These are phyloP conservation scores for Sterrhoptilus dennistouni DNA, from an alignment of 2,113 vertebrate genomes.

Conservation along the genomic window DNA sequence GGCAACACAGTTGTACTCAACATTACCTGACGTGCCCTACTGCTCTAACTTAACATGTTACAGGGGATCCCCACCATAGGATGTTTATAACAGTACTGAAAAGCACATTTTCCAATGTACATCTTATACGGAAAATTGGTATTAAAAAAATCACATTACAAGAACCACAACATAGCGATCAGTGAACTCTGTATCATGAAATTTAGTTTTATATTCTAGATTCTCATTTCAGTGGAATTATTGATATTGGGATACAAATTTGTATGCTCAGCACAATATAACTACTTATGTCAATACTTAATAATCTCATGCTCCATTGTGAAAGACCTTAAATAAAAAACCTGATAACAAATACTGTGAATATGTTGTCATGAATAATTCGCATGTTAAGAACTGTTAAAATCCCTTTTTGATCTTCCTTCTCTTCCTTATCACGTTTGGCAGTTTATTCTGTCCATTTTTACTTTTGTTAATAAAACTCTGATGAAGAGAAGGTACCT, in stretches of 20 bases:
- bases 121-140: constrained; percentile 66
- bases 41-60: constrained; percentile 52
- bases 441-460: constrained; percentile 86
- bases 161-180: constrained; percentile 69
- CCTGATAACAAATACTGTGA: constrained; percentile 59
- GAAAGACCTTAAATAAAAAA: constrained; percentile 72
- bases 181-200: constrained; percentile 59
- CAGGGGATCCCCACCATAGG: constrained; percentile 62
- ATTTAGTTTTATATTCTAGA: constrained; percentile 57
- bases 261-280: constrained; percentile 62
- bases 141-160: constrained; percentile 64
- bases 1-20: constrained; percentile 54
- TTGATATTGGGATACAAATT: constrained; percentile 40
- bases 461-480: constrained; percentile 74
- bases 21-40: constrained; percentile 48
- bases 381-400: constrained; percentile 77
- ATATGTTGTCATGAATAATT: constrained; percentile 67
- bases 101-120: constrained; percentile 73
- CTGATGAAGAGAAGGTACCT: constrained; percentile 75
- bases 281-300: constrained; percentile 62
- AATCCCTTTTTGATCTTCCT: constrained; percentile 76
- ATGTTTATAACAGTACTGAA: constrained; percentile 71
- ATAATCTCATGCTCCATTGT: constrained; percentile 71
- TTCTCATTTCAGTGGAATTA: constrained; percentile 67
- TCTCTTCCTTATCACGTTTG: constrained; percentile 74